Evolutionary conservation across 2,888 invertebrate genomes (phyloP).

Genomic region (Vanessa cardui): DNA sequence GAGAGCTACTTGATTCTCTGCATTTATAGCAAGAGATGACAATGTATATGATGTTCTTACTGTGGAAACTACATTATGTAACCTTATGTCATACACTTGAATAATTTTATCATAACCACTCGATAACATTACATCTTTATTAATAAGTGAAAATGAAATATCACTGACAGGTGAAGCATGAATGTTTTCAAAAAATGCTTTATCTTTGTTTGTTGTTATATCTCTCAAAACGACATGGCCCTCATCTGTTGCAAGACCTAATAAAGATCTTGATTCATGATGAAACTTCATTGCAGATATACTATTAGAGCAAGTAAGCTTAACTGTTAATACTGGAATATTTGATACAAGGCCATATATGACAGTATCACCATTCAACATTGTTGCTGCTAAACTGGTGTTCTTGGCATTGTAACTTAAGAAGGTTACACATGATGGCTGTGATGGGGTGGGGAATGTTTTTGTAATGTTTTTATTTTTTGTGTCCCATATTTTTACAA

Average conservation of each 20-base stretch:
- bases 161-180: constrained; percentile 84
- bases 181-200: constrained; percentile 73
- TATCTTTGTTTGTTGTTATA: constrained; percentile 74
- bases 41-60: constrained; percentile 67
- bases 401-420: constrained; percentile 78
- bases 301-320: constrained; percentile 67
- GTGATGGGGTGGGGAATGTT: constrained; percentile 69
- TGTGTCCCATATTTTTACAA: constrained; percentile 78
- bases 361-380: constrained; percentile 76
- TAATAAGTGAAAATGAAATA: constrained; percentile 80
- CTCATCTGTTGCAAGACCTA: constrained; percentile 79
- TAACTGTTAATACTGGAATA: constrained; percentile 71
- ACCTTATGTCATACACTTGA: constrained; percentile 81
- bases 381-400: constrained; percentile 73
- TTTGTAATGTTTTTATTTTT: constrained; percentile 74
- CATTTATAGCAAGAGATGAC: constrained; percentile 69
- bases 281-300: constrained; percentile 78
- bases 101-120: constrained; percentile 82
- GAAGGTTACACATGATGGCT: constrained; percentile 66
- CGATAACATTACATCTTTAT: constrained; percentile 80
- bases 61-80: constrained; percentile 73
- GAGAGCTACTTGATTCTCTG: constrained; percentile 77
- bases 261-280: constrained; percentile 69
- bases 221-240: constrained; percentile 75
- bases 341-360: constrained; percentile 79